Base-by-base conservation (phyloP, 2,113 vertebrate species). In the Halichoeres trimaculatus region DNA sequence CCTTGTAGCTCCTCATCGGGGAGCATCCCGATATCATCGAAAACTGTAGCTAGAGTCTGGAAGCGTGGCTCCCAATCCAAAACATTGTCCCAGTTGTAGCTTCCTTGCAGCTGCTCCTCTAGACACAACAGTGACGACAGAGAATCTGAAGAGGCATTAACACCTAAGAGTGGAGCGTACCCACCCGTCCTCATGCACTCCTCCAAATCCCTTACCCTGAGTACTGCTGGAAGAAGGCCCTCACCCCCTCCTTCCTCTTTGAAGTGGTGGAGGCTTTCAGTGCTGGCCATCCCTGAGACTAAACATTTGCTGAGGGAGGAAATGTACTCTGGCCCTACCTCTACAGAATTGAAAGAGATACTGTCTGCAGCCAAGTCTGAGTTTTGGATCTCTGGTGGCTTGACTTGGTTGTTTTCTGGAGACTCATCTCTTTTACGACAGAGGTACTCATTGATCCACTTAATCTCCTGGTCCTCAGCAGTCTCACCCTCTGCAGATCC, bases 381-480 rank as follows among this genome's bases (percentile, higher is more conserved):
- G 73, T 96, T 92, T 7, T 92, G 93, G 30, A 94, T 88, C 35
- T 85, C 79, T 0, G 78, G 30, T 30, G 30, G 30, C 30, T 30
- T 93, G 3, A 73, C 12, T 0, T 50, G 24, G 14, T 92, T 82
- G 0, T 88, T 91, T 45, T 93, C 66, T 0, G 35, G 53, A 0
- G 90, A 93, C 41, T 86, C 14, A 0, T 78, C 38, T 34, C 78
- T 88, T 87, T 95, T 95, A 52, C 82, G 87, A 68, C 88, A 94
- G 52, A 91, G 92, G 69, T 90, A 90, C 35, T 95, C 92, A 69
- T 94, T 97, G 58, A 98, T 96, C 93, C 90, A 92, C 86, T 96
- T 95, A 58, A 98, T 97, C 89, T 97, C 98, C 73, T 95, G 94
- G 1, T 98, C 97, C 76, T 98, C 97, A 8, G 94, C 95, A 10